phyloP scores from a whole-genome alignment of 1,140 invertebrate genomes.

The Cepaea nemoralis region DNA sequence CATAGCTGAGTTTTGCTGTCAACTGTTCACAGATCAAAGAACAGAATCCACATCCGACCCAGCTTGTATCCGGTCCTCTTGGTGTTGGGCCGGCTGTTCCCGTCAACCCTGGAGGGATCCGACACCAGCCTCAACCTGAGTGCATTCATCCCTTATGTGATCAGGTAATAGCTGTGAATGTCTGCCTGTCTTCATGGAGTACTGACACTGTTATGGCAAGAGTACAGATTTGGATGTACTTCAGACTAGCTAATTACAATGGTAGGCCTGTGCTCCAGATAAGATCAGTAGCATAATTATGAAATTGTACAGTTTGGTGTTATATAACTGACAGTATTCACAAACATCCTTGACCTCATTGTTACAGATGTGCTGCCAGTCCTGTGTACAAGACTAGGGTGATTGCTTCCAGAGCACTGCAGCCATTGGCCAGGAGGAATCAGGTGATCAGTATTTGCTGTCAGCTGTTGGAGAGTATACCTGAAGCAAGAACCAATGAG shows the following conservation, averaged over 20 bases:
- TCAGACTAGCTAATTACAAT: too few species aligned
- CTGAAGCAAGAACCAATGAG: conserved; percentile 44
- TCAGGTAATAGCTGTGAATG: conserved; percentile 63
- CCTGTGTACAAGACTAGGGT: conserved; percentile 78
- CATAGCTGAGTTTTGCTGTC: too few species aligned
- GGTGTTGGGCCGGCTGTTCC: conserved; percentile 84
- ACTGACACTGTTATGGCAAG: too few species aligned
- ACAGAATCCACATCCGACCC: conserved; percentile 71
- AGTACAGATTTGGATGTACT: too few species aligned
- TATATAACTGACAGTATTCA: too few species aligned
- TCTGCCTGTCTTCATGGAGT: too few species aligned
- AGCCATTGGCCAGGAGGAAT: conserved; percentile 76
- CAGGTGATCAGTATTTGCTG: conserved; percentile 57
- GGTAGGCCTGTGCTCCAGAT: too few species aligned
- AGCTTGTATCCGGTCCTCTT: conserved; percentile 84
- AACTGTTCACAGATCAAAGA: conserved; percentile 53
- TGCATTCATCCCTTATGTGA: conserved; percentile 70
- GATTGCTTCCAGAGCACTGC: conserved; percentile 79
- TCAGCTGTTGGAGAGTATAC: conserved; percentile 55
- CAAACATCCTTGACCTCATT: too few species aligned
- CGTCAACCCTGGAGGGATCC: conserved; percentile 79
- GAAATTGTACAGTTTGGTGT: too few species aligned
- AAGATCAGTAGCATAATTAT: too few species aligned
- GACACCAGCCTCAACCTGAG: conserved; percentile 77
- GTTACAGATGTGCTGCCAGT: conserved; percentile 69